A percentile compares a stretch with the other conserved stretches of the same genome.
These are phyloP conservation scores for Esperia sulphurella DNA, from an alignment of 2,888 invertebrate genomes.

Conservation along the genomic window DNA sequence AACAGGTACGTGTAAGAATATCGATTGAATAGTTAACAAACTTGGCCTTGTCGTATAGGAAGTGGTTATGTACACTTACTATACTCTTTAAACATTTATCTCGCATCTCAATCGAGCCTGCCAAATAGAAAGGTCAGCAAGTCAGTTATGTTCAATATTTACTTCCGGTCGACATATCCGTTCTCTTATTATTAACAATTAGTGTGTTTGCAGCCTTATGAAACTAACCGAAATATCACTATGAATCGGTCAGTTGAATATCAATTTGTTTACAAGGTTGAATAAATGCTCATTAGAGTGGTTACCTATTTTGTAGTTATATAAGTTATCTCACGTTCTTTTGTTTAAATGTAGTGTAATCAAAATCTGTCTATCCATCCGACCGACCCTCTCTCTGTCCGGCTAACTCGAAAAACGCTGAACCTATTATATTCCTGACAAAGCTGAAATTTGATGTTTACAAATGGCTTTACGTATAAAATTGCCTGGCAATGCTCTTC, in stretches of 20 bases:
- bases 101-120: constrained; percentile 26
- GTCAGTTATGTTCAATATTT: constrained; percentile 20
- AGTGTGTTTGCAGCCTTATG: not conserved
- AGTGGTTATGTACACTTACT: not conserved
- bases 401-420: too few species aligned
- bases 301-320: too few species aligned
- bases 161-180: constrained; percentile 35
- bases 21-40: not conserved
- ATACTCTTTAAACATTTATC: not conserved
- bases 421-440: too few species aligned
- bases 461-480: too few species aligned
- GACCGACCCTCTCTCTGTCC: too few species aligned
- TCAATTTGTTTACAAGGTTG: too few species aligned
- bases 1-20: too few species aligned
- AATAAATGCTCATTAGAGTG: too few species aligned
- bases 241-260: not conserved
- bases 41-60: not conserved
- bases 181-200: not conserved
- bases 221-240: not conserved
- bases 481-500: too few species aligned
- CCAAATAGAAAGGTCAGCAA: constrained; percentile 48
- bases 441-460: too few species aligned
- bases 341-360: not conserved
- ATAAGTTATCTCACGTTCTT: too few species aligned
- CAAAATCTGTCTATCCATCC: too few species aligned